Conservation (phyloP, 2,797 vertebrate genomes). For the Lagocephalus sceleratus region DNA sequence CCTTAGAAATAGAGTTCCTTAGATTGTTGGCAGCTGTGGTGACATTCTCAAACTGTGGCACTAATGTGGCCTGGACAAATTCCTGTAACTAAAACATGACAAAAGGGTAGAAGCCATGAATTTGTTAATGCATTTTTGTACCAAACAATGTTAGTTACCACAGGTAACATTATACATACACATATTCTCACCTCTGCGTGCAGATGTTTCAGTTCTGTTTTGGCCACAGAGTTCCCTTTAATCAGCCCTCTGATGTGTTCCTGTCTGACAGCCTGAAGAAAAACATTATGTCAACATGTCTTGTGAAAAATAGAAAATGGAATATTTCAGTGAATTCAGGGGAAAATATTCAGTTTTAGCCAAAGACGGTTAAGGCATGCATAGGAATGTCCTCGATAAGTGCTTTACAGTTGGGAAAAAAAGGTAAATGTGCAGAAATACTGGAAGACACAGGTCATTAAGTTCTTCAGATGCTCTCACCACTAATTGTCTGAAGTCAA, state of each 20-base stretch:
- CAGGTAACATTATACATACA: slow-evolving; percentile 3
- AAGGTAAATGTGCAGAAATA: background rate
- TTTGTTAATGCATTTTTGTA: background rate
- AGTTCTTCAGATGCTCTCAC: slow-evolving; percentile 47
- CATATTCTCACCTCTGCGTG: slow-evolving; percentile 69
- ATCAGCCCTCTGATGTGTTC: slow-evolving; percentile 79
- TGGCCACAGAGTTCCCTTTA: slow-evolving; percentile 75
- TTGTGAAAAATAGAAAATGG: slow-evolving; percentile 4
- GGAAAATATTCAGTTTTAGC: background rate
- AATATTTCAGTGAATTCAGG: background rate
- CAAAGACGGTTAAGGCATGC: background rate
- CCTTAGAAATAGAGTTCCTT: slow-evolving; percentile 73
- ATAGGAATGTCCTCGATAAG: background rate
- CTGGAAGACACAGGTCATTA: background rate
- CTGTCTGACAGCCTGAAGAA: slow-evolving; percentile 69
- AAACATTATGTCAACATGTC: slow-evolving; percentile 7
- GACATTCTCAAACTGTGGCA: slow-evolving; percentile 61
- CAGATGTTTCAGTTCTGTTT: slow-evolving; percentile 63
- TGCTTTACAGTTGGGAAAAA: no score
- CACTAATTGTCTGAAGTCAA: slow-evolving; percentile 77
- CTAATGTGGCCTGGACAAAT: slow-evolving; percentile 62
- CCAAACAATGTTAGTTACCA: background rate
- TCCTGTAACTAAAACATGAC: slow-evolving; percentile 62
- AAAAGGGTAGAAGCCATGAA: slow-evolving; percentile 2
- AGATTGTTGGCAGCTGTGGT: slow-evolving; percentile 52